Evolutionary conservation across 2,888 invertebrate species (phyloP), one percentile per base, ranked within the genome.

Genomic region (Baronia brevicornis): DNA sequence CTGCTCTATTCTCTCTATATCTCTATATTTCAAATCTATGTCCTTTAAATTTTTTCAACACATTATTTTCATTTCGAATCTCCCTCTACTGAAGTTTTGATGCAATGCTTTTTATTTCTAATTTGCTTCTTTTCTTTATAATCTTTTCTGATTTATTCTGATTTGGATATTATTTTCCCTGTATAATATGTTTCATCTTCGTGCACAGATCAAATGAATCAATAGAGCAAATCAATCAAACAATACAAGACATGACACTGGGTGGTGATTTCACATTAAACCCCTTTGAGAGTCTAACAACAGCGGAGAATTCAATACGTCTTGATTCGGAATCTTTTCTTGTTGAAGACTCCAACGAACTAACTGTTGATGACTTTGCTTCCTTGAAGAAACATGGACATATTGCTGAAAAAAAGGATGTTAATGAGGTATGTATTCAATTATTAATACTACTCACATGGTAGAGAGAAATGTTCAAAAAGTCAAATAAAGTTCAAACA

Each of bases 201-300:
- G 18, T 31, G 46, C 39, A 1, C 48, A 82, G 82, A 32, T 60
- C 69, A 0, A 68, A 70, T 29, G 82, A 82, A 43, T 73, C 80
- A 9, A 68, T 82, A 40, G 84, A 84, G 34, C 80, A 80, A 41
- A 82, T 84, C 43, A 84, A 85, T 48, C 84, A 85, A 45, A 85
- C 85, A 0, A 82, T 85, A 9, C 78, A 84, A 50, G 85, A 85
- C 45, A 85, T 85, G 85, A 82, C 82, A 0, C 77, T 84, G 24
- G 77, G 80, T 0, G 82, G 78, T 0, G 82, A 85, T 21, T 74
- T 79, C 42, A 68, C 67, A 0, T 54, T 84, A 0, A 85, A 85
- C 27, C 84, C 85, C 0, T 85, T 85, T 27, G 85, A 84, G 42
- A 68, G 59, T 13, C 38, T 79, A 0, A 47, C 61, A 1, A 51